Conservation (phyloP, 2,797 vertebrate genomes). For the Enteromius paludinosus region DNA sequence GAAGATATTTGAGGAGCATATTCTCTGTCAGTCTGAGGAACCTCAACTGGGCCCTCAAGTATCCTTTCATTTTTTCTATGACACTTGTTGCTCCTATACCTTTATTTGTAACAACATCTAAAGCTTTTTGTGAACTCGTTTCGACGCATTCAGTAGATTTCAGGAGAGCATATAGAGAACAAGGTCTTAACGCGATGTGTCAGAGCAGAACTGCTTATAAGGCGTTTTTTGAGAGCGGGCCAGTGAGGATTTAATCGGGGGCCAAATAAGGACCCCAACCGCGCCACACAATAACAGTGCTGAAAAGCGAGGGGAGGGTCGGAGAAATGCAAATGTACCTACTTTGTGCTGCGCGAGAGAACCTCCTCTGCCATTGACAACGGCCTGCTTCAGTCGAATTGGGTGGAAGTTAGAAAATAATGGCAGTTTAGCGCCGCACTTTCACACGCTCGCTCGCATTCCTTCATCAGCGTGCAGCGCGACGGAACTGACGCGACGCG, state of each 20-base stretch:
- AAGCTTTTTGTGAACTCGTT: not conserved
- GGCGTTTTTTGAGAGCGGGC: constrained; percentile 65
- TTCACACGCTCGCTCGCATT: constrained; percentile 38
- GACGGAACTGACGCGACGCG: not conserved
- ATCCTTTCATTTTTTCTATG: not conserved
- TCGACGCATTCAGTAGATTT: not conserved
- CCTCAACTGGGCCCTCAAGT: not conserved
- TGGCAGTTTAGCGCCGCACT: constrained; percentile 20
- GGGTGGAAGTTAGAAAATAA: constrained; percentile 40
- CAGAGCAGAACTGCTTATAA: not conserved
- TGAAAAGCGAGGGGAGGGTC: constrained; percentile 83
- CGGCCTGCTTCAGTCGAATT: constrained; percentile 59
- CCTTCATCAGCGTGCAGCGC: constrained; percentile 8
- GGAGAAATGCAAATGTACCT: constrained; percentile 79
- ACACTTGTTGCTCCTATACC: not conserved
- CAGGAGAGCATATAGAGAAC: not conserved
- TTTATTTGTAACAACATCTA: not conserved
- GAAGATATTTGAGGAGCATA: not conserved
- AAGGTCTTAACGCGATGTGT: not conserved
- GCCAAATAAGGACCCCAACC: constrained; percentile 78
- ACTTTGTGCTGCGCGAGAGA: constrained; percentile 73
- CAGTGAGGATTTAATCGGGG: constrained; percentile 79
- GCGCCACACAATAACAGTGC: constrained; percentile 79
- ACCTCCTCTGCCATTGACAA: constrained; percentile 70
- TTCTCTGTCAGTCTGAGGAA: not conserved